phyloP scores from a whole-genome alignment of 2,888 invertebrate species.

The Alsophila aescularia region DNA sequence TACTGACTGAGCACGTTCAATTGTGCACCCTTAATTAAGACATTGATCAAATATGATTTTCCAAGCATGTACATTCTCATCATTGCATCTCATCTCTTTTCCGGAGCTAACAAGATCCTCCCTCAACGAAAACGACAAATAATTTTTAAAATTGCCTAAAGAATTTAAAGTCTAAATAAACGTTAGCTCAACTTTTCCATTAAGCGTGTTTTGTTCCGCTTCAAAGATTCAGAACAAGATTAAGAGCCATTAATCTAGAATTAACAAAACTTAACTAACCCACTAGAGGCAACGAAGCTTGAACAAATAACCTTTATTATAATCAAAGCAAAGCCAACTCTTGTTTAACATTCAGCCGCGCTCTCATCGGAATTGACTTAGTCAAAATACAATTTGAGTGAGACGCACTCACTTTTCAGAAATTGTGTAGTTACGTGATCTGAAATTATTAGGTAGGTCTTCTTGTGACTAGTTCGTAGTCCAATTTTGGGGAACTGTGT shows the following conservation, averaged over 20 bases:
- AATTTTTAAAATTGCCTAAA: too few species aligned
- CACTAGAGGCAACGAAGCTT: constrained; percentile 13
- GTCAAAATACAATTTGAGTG: constrained; percentile 37
- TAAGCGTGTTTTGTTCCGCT: neutral
- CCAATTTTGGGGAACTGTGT: constrained; percentile 3
- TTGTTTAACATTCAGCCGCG: constrained; percentile 32
- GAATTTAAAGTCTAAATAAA: neutral
- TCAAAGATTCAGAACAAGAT: constrained; percentile 5
- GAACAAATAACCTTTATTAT: constrained; percentile 27
- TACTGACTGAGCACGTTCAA: too few species aligned
- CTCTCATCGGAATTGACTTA: constrained; percentile 36
- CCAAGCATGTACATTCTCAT: too few species aligned
- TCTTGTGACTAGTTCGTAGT: neutral
- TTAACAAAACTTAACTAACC: constrained; percentile 19
- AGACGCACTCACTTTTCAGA: constrained; percentile 34
- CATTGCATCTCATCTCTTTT: too few species aligned
- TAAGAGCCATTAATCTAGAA: constrained; percentile 11
- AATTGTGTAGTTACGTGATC: constrained; percentile 34
- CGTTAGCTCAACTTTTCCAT: neutral
- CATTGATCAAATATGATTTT: too few species aligned
- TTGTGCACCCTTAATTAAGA: too few species aligned
- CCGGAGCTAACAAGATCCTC: too few species aligned
- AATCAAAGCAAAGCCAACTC: constrained; percentile 29
- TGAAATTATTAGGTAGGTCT: constrained; percentile 21
- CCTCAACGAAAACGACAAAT: too few species aligned